A percentile compares a stretch with the other conserved stretches of the same genome.
Evolutionary conservation across 2,797 vertebrate species (phyloP).

Genomic region (Crenichthys baileyi): DNA sequence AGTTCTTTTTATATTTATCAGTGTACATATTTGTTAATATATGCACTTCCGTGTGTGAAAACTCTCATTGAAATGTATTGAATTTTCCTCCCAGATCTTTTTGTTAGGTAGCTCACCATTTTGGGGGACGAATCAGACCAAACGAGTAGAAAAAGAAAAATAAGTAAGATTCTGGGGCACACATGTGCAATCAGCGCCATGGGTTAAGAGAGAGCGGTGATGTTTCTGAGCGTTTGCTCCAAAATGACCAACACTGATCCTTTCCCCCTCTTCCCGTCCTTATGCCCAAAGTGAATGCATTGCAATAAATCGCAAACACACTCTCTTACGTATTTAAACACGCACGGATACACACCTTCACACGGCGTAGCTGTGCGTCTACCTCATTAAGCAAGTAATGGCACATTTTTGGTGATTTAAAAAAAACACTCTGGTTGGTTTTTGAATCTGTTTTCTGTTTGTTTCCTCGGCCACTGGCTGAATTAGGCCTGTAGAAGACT

Average conservation of each 20-base stretch:
- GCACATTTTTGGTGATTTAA: constrained; percentile 74
- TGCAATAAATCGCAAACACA: constrained; percentile 78
- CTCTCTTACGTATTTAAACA: constrained; percentile 49
- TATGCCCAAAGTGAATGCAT: constrained; percentile 70
- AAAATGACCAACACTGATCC: constrained; percentile 25
- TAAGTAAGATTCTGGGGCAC: constrained; percentile 30
- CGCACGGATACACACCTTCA: constrained; percentile 62
- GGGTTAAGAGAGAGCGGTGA: constrained; percentile 58
- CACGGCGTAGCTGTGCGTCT: constrained; percentile 82
- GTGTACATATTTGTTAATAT: constrained; percentile 87
- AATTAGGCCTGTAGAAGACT: constrained; percentile 68
- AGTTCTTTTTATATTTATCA: constrained; percentile 87
- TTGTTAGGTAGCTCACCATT: constrained; percentile 22
- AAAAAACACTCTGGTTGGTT: constrained; percentile 14
- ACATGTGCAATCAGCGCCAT: constrained; percentile 67
- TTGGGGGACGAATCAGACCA: constrained; percentile 1
- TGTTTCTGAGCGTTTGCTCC: constrained; percentile 55
- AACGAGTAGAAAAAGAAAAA: neutral
- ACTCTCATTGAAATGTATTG: constrained; percentile 67
- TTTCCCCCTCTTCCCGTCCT: neutral
- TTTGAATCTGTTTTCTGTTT: constrained; percentile 24
- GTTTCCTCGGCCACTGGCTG: constrained; percentile 52
- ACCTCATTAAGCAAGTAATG: constrained; percentile 88
- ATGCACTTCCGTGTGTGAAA: constrained; percentile 79
- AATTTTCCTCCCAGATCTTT: constrained; percentile 56